These are phyloP conservation scores for Danio kyathit DNA, from an alignment of 2,797 vertebrate genomes.

Conservation along the genomic window DNA sequence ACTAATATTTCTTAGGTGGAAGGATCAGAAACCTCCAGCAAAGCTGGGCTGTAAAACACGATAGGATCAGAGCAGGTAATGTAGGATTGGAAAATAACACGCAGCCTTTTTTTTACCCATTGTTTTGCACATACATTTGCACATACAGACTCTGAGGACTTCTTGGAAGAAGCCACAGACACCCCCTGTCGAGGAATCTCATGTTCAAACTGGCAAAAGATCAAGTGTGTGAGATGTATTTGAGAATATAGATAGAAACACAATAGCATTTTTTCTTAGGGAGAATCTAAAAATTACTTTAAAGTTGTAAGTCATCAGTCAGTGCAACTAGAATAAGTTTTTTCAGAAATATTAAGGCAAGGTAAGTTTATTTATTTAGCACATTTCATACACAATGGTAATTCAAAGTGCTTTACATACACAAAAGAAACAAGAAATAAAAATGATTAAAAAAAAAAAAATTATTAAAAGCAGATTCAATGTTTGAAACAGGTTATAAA, in stretches of 20 bases:
- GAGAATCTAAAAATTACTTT: constrained; percentile 10
- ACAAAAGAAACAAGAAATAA: too few relatives aligned
- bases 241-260: constrained; percentile 11
- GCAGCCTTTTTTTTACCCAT: background rate
- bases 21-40: too few relatives aligned
- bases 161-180: constrained; percentile 3
- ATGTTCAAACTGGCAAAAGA: constrained; percentile 21
- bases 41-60: constrained; percentile 34
- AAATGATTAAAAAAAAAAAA: too few relatives aligned
- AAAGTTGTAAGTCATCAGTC: background rate
- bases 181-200: constrained; percentile 32
- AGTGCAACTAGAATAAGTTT: background rate
- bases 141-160: background rate
- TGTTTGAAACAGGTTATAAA: too few relatives aligned
- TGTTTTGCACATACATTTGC: background rate
- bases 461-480: too few relatives aligned
- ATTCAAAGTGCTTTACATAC: too few relatives aligned
- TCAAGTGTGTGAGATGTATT: constrained; percentile 21
- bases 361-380: too few relatives aligned
- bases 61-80: constrained; percentile 27
- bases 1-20: too few relatives aligned
- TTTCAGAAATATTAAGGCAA: too few relatives aligned
- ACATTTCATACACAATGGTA: too few relatives aligned
- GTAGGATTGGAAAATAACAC: constrained; percentile 8
- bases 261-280: constrained; percentile 1